phyloP scores from a whole-genome alignment of 2,113 vertebrate genomes.

The Osmerus mordax region DNA sequence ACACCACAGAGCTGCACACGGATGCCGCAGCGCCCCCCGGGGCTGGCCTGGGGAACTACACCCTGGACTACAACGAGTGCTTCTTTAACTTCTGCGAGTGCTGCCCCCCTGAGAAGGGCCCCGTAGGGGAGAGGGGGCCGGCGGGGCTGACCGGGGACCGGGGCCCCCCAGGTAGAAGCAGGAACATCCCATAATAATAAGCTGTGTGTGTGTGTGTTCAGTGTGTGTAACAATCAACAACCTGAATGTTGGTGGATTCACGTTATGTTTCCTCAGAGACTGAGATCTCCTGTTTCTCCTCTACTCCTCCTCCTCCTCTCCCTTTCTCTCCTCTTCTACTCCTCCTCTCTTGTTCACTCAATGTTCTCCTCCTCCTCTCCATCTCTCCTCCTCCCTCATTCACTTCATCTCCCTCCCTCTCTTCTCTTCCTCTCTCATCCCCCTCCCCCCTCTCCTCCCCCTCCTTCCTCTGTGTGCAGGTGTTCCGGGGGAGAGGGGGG shows the following conservation, averaged over 20 bases:
- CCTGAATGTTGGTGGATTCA: no score
- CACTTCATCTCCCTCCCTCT: no score
- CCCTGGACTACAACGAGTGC: conserved; percentile 79
- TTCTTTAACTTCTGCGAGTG: conserved; percentile 92
- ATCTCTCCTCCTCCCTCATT: no score
- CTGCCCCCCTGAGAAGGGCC: conserved; percentile 74
- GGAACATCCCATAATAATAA: not conserved
- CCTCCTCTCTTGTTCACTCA: no score
- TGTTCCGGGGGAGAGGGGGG: conserved; percentile 78
- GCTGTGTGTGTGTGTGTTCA: conserved; percentile 2
- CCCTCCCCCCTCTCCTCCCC: not conserved
- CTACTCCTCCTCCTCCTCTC: no score
- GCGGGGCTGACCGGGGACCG: conserved; percentile 69
- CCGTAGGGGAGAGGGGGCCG: conserved; percentile 70
- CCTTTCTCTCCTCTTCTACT: no score
- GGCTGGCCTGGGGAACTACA: conserved; percentile 72
- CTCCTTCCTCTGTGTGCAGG: not conserved
- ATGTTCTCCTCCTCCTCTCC: no score
- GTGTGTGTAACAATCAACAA: no score
- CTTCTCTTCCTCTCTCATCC: no score
- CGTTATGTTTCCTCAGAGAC: no score
- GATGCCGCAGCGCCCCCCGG: conserved; percentile 68
- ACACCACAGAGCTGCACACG: conserved; percentile 59
- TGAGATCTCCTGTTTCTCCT: no score
- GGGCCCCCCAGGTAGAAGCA: conserved; percentile 76